A percentile compares a stretch with the other conserved stretches of the same genome.
phyloP scores from a whole-genome alignment of 1,140 invertebrate genomes.

The Leptopilina clavipes region DNA sequence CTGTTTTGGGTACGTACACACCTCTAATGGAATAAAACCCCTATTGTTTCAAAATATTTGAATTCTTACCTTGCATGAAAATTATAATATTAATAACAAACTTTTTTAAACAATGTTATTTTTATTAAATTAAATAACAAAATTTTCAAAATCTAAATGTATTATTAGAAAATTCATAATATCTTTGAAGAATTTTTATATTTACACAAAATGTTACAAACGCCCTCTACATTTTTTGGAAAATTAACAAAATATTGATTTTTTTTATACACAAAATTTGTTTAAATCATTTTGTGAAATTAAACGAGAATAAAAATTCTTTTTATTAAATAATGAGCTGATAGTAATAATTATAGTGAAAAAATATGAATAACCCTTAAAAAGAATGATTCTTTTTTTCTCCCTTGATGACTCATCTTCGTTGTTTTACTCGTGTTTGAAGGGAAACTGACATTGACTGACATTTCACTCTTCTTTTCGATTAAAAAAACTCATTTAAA shows the following conservation, averaged over 20 bases:
- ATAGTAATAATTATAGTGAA: background rate
- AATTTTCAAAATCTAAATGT: too few relatives aligned
- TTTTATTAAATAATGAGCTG: background rate
- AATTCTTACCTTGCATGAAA: too few relatives aligned
- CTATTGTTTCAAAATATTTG: too few relatives aligned
- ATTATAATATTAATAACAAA: too few relatives aligned
- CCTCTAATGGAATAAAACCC: too few relatives aligned
- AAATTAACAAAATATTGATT: background rate
- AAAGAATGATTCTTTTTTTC: conserved; percentile 5
- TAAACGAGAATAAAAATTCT: background rate
- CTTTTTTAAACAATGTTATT: too few relatives aligned
- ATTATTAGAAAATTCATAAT: too few relatives aligned
- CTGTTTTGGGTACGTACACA: background rate
- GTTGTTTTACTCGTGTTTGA: conserved; percentile 25
- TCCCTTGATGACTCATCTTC: background rate
- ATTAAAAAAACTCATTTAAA: background rate
- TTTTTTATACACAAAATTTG: background rate
- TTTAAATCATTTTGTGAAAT: background rate
- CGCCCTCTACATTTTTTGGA: background rate
- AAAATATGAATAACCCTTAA: background rate
- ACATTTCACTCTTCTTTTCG: conserved; percentile 5
- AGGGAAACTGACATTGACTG: conserved; percentile 10
- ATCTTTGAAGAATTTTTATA: too few relatives aligned
- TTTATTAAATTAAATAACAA: too few relatives aligned
- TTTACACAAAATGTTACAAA: too few relatives aligned